Evolutionary conservation across 2,797 vertebrate species (phyloP).

Genomic region (Yasuhikotakia modesta): DNA sequence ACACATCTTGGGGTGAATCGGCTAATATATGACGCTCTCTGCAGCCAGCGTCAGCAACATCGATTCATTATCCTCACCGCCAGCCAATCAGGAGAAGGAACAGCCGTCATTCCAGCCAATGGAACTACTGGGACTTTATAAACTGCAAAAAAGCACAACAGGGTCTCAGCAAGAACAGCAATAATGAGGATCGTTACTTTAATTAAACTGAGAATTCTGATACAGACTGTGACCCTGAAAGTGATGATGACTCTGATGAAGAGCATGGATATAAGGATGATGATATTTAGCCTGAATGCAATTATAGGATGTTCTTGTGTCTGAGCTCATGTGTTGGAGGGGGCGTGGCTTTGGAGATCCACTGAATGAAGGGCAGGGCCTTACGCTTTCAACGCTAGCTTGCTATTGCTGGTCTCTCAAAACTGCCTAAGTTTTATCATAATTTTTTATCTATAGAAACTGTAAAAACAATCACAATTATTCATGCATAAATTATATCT

Average conservation of each 20-base stretch:
- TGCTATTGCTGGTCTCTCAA: too few relatives aligned
- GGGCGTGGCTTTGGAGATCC: too few relatives aligned
- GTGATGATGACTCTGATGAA: neutral
- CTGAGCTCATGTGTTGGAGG: too few relatives aligned
- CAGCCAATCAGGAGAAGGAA: slow-evolving; percentile 23
- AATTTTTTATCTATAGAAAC: too few relatives aligned
- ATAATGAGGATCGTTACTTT: slow-evolving; percentile 9
- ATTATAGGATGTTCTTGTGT: too few relatives aligned
- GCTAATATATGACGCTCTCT: neutral
- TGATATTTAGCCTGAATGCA: neutral
- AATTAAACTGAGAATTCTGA: slow-evolving; percentile 17
- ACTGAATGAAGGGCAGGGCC: too few relatives aligned
- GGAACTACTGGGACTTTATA: slow-evolving; percentile 21
- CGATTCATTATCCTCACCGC: slow-evolving; percentile 26
- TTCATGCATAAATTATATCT: too few relatives aligned
- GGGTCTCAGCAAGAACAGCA: neutral
- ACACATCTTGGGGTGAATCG: slow-evolving; percentile 7
- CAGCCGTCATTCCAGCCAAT: slow-evolving; percentile 14
- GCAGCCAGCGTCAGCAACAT: neutral
- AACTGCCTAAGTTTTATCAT: too few relatives aligned
- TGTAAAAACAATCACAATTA: too few relatives aligned
- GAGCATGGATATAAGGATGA: neutral
- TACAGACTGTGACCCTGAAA: neutral
- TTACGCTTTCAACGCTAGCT: too few relatives aligned
- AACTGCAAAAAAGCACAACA: neutral